Evolutionary conservation across 2,113 vertebrate genomes (phyloP).

Genomic region (Etheostoma cragini): DNA sequence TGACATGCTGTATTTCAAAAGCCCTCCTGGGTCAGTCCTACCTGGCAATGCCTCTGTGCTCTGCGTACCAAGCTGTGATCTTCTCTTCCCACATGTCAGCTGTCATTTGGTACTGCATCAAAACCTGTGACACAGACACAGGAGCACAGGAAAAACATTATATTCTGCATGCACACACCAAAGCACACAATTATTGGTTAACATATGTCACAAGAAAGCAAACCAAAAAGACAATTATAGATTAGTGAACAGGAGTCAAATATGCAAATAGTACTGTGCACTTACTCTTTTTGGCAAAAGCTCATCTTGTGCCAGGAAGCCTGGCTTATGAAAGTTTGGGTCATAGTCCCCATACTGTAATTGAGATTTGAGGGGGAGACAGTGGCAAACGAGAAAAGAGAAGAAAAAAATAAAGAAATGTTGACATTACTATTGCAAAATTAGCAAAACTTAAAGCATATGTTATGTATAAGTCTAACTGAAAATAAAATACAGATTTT

Average conservation of each 20-base stretch:
- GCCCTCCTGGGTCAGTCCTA: constrained; percentile 59
- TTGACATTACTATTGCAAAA: background rate
- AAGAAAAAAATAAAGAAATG: background rate
- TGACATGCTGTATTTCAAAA: constrained; percentile 11
- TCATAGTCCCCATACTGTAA: constrained; percentile 91
- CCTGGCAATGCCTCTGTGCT: constrained; percentile 94
- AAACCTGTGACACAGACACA: constrained; percentile 81
- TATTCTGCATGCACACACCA: background rate
- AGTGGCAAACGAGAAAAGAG: background rate
- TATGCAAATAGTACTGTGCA: background rate
- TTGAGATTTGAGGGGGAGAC: background rate
- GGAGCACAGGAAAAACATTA: background rate
- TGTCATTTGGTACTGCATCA: constrained; percentile 96
- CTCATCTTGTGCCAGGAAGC: constrained; percentile 91
- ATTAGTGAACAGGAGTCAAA: background rate
- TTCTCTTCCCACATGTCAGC: constrained; percentile 97
- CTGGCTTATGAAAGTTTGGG: constrained; percentile 91
- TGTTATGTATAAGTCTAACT: background rate
- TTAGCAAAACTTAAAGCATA: background rate
- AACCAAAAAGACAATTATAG: background rate
- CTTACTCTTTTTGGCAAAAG: constrained; percentile 91
- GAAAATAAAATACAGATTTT: background rate
- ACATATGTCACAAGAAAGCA: background rate
- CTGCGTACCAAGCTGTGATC: constrained; percentile 94
- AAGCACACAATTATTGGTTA: background rate